Evolutionary conservation across 2,797 vertebrate genomes (phyloP).

Genomic region (Pseudochirops cupreus): DNA sequence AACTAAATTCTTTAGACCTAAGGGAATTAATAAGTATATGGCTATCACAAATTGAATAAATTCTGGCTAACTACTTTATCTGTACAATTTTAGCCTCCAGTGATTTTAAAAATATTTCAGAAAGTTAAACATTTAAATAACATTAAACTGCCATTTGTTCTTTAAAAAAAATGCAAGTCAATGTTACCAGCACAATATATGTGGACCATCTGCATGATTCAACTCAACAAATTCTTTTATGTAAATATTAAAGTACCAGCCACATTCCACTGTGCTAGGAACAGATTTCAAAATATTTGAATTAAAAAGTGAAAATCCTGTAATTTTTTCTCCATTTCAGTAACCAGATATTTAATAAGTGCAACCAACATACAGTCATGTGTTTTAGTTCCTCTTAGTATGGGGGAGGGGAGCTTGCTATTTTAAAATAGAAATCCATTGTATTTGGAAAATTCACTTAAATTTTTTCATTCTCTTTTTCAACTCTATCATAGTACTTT

Average conservation of each 20-base stretch:
- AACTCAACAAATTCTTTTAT: background rate
- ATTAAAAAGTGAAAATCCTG: background rate
- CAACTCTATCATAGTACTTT: constrained; percentile 29
- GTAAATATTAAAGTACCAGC: background rate
- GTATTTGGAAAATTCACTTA: constrained; percentile 26
- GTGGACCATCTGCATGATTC: background rate
- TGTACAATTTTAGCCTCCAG: background rate
- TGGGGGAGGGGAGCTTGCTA: background rate
- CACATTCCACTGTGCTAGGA: no score
- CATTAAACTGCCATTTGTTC: background rate
- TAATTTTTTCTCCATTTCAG: constrained; percentile 21
- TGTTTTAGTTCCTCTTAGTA: background rate
- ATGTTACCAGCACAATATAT: background rate
- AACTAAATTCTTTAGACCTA: background rate
- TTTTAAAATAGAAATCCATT: constrained; percentile 37
- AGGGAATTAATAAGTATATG: background rate
- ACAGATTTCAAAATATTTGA: background rate
- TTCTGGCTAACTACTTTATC: background rate
- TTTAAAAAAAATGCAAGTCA: background rate
- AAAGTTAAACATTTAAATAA: background rate
- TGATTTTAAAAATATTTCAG: background rate
- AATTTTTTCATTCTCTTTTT: constrained; percentile 30
- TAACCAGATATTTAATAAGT: constrained; percentile 21
- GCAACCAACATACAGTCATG: background rate
- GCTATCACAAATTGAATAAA: background rate